Percentiles rank a stretch among this genome's conserved stretches.
These are phyloP conservation scores for Odocoileus hemionus DNA, from an alignment of 2,113 vertebrate genomes.

Conservation along the genomic window DNA sequence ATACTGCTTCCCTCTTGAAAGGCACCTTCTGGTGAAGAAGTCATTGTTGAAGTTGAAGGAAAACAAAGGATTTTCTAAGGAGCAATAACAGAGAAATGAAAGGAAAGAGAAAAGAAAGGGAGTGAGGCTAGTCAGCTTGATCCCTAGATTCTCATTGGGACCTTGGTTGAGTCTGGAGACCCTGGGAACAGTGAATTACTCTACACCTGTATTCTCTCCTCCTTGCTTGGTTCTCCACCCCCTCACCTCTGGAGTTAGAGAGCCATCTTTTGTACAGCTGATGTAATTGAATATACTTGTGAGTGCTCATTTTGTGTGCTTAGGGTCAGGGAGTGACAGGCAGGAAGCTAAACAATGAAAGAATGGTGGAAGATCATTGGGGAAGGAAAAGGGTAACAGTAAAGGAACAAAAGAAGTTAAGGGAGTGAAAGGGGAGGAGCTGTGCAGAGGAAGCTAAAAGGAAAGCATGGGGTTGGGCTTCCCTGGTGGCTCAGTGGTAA, in stretches of 20 bases:
- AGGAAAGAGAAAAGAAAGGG: not conserved
- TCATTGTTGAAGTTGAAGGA: not conserved
- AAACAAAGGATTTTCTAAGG: not conserved
- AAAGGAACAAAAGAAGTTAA: not conserved
- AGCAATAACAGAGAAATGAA: not conserved
- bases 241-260: not conserved
- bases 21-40: not conserved
- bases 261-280: constrained; percentile 9
- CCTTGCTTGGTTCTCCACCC: not conserved
- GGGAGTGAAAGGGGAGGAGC: not conserved
- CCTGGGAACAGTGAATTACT: not conserved
- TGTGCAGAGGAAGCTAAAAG: not conserved
- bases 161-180: not conserved
- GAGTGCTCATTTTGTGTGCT: not conserved
- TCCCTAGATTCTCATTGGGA: not conserved
- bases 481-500: not conserved
- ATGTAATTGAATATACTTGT: constrained; percentile 19
- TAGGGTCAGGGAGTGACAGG: not conserved
- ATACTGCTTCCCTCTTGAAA: not conserved
- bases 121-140: not conserved
- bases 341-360: constrained; percentile 3
- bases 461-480: not conserved
- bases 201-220: not conserved
- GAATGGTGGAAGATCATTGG: not conserved
- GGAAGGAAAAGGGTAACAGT: not conserved